A percentile compares a stretch with the other conserved stretches of the same genome.
These are phyloP conservation scores for Synanceia verrucosa DNA, from an alignment of 2,797 vertebrate genomes.

Conservation along the genomic window DNA sequence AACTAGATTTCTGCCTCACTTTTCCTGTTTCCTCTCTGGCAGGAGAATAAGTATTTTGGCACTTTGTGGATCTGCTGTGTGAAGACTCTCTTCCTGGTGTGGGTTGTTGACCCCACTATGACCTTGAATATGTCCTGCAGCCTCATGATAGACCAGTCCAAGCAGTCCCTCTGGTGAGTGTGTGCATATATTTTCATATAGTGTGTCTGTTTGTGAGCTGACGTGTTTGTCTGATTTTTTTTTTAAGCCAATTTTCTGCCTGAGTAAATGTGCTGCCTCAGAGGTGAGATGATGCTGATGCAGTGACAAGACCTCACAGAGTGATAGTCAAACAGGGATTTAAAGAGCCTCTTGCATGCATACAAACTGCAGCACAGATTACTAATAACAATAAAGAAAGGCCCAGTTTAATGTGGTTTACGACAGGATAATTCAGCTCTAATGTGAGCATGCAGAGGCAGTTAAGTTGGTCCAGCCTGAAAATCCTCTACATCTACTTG, in stretches of 20 bases:
- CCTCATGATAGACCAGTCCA: constrained; percentile 10
- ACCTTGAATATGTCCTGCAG: constrained; percentile 64
- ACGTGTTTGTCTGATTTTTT: neutral
- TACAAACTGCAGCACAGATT: neutral
- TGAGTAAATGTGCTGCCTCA: constrained; percentile 2
- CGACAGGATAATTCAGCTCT: neutral
- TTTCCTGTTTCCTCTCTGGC: constrained; percentile 15
- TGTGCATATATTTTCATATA: neutral
- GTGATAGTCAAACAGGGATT: constrained; percentile 7
- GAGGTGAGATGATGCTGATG: constrained; percentile 19
- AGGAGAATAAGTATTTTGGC: constrained; percentile 14
- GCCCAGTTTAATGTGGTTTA: neutral
- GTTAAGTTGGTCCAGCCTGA: neutral
- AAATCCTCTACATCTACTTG: neutral
- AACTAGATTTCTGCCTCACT: neutral
- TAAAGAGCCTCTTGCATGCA: constrained; percentile 7
- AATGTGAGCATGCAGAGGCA: neutral
- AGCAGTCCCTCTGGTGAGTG: neutral
- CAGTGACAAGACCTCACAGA: constrained; percentile 15
- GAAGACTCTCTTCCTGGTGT: constrained; percentile 46
- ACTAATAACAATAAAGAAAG: constrained; percentile 14
- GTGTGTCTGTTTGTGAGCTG: neutral
- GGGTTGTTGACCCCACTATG: constrained; percentile 40
- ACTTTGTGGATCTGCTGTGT: constrained; percentile 26
- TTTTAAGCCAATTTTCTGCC: constrained; percentile 9